phyloP scores from a whole-genome alignment of 1,140 invertebrate genomes.

The Saccostrea glomerata region DNA sequence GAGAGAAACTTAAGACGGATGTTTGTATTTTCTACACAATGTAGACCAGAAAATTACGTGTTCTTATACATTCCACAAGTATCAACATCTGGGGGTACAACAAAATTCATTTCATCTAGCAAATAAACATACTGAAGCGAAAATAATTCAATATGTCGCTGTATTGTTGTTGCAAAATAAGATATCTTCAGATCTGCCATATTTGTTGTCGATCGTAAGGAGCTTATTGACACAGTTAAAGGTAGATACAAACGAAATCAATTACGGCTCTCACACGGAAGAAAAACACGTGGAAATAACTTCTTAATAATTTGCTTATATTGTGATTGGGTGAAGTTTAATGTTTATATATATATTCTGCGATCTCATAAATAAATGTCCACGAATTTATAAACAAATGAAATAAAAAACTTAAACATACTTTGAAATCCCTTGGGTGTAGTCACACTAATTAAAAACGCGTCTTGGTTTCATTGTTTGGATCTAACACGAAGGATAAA shows the following conservation, averaged over 20 bases:
- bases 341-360: not conserved
- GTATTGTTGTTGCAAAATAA: constrained; percentile 25
- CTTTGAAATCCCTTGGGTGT: constrained; percentile 6
- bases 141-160: constrained; percentile 28
- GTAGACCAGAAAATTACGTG: not conserved
- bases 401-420: constrained; percentile 14
- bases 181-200: constrained; percentile 21
- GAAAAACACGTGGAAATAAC: not conserved
- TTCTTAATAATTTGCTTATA: constrained; percentile 7
- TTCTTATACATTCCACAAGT: not conserved
- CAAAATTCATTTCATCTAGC: constrained; percentile 32
- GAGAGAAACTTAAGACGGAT: not conserved
- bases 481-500: not conserved
- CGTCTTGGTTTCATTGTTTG: constrained; percentile 3
- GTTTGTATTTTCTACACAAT: not conserved
- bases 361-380: constrained; percentile 2
- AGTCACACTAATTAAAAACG: constrained; percentile 14
- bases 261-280: constrained; percentile 12
- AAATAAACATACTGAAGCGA: constrained; percentile 24
- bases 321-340: not conserved
- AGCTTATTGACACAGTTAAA: constrained; percentile 31
- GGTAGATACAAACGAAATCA: constrained; percentile 18
- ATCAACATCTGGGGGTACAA: constrained; percentile 26
- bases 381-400: constrained; percentile 21
- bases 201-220: constrained; percentile 8